Percentiles rank a stretch among this genome's conserved stretches.
Conservation (phyloP, 1,140 invertebrate genomes). For the Nasonia vitripennis region DNA sequence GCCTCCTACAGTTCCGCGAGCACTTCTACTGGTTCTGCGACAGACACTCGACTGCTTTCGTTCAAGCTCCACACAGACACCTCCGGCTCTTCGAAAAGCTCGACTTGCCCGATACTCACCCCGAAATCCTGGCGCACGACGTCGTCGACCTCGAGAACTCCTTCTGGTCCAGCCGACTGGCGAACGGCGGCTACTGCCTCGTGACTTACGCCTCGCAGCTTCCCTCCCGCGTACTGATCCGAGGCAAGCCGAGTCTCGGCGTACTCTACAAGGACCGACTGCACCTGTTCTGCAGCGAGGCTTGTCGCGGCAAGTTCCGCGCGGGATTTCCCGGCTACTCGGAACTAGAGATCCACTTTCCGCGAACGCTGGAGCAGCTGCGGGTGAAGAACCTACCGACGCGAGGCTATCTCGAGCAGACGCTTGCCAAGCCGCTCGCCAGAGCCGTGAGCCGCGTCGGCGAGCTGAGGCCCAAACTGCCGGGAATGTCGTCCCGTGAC, state of each 20-base stretch:
- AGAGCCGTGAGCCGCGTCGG: conserved; percentile 73
- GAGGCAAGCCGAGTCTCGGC: conserved; percentile 69
- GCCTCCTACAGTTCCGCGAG: conserved; percentile 74
- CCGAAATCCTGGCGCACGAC: conserved; percentile 66
- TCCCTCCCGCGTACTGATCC: conserved; percentile 69
- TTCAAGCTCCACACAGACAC: conserved; percentile 67
- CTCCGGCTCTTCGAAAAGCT: conserved; percentile 63
- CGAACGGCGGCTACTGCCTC: conserved; percentile 76
- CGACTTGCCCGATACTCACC: conserved; percentile 73
- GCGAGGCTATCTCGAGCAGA: conserved; percentile 78
- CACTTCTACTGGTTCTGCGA: conserved; percentile 78
- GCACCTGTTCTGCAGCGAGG: conserved; percentile 76
- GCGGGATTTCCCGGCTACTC: conserved; percentile 70
- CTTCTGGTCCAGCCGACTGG: conserved; percentile 63
- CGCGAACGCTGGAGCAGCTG: conserved; percentile 66
- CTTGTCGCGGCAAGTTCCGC: conserved; percentile 75
- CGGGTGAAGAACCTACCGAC: conserved; percentile 72
- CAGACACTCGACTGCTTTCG: conserved; percentile 72
- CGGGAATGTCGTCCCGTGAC: conserved; percentile 71
- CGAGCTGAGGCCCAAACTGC: conserved; percentile 76
- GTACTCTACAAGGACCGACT: conserved; percentile 69
- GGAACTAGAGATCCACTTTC: conserved; percentile 69
- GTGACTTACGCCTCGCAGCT: conserved; percentile 77
- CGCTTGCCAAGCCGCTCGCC: conserved; percentile 73
- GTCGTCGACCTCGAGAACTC: conserved; percentile 60